phyloP scores from a whole-genome alignment of 2,113 vertebrate genomes.

The Aix galericulata region DNA sequence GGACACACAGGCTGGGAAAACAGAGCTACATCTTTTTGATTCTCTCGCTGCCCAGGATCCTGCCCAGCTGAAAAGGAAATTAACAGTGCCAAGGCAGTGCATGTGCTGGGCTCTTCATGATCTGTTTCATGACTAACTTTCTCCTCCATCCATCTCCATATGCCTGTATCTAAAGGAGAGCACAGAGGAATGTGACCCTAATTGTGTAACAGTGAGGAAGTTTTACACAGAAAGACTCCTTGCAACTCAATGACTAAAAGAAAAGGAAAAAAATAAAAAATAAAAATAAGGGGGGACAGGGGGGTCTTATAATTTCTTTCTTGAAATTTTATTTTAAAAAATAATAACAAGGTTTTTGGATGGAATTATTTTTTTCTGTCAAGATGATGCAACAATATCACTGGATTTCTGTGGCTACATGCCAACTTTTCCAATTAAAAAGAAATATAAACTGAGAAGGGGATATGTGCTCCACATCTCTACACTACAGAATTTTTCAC shows the following conservation, averaged over 20 bases:
- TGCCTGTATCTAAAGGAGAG: neutral
- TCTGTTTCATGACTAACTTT: neutral
- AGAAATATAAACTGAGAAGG: neutral
- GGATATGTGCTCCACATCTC: neutral
- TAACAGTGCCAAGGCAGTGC: neutral
- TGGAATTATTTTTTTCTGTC: neutral
- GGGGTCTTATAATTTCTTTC: neutral
- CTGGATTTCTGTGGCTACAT: neutral
- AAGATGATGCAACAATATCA: neutral
- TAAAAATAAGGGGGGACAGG: neutral
- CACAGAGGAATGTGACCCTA: neutral
- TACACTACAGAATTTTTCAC: neutral
- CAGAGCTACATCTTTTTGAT: neutral
- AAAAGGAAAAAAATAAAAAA: neutral
- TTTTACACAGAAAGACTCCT: neutral
- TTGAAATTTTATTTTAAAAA: neutral
- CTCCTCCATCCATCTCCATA: neutral
- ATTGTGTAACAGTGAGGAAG: neutral
- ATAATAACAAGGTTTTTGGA: neutral
- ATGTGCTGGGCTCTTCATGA: neutral
- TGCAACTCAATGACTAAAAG: neutral
- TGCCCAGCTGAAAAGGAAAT: neutral
- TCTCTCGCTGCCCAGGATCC: neutral
- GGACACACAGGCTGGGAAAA: neutral
- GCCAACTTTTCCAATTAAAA: neutral